Conservation (phyloP, 1,140 invertebrate species). For the Diorhabda sublineata region DNA sequence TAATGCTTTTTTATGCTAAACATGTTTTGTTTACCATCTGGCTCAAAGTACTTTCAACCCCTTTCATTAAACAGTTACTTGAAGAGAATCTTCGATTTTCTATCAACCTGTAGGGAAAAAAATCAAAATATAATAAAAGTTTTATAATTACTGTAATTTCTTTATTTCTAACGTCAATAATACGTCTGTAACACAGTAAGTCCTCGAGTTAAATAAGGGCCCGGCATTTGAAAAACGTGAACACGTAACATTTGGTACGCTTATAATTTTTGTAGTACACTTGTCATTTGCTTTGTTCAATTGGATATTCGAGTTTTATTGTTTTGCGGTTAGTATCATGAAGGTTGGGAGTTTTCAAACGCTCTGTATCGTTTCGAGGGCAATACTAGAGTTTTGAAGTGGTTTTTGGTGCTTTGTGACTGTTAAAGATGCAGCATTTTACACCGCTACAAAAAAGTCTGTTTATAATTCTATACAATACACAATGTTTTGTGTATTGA, state of each 20-base stretch:
- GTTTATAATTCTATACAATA: no score
- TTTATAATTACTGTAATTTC: conserved; percentile 6
- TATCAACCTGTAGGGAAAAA: no score
- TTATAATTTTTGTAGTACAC: conserved; percentile 30
- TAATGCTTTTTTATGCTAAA: no score
- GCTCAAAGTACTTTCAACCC: no score
- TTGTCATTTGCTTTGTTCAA: conserved; percentile 25
- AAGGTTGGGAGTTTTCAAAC: not conserved
- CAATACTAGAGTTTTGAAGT: not conserved
- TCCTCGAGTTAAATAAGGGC: conserved; percentile 10
- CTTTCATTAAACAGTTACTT: no score
- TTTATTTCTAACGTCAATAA: conserved; percentile 19
- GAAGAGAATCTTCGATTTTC: no score
- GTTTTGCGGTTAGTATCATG: not conserved
- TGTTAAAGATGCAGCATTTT: not conserved
- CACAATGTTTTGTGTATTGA: no score
- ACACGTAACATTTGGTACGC: conserved; percentile 34
- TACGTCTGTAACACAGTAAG: not conserved
- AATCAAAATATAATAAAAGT: conserved; percentile 1
- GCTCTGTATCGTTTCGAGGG: not conserved
- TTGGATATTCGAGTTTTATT: conserved; percentile 2
- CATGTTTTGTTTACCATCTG: no score
- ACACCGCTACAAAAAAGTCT: no score
- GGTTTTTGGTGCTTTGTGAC: not conserved
- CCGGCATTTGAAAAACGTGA: conserved; percentile 24